Percentiles rank a stretch among this genome's conserved stretches.
Evolutionary conservation across 2,888 invertebrate species (phyloP).

Genomic region (Dione vanillae): DNA sequence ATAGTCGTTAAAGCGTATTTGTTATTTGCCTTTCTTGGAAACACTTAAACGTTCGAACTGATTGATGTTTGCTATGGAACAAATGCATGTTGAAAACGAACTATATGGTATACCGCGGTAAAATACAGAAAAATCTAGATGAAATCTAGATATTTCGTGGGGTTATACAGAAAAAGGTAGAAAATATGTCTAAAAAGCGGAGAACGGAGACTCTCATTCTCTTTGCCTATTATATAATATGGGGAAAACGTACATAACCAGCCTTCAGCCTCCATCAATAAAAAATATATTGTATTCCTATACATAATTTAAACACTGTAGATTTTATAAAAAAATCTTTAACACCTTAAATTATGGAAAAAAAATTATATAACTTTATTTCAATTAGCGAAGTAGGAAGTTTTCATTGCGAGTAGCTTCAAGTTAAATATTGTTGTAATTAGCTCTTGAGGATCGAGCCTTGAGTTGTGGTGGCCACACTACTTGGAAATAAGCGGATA

Average conservation of each 20-base stretch:
- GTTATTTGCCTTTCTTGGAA: slow-evolving; percentile 23
- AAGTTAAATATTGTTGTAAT: slow-evolving; percentile 28
- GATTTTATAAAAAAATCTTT: slow-evolving; percentile 12
- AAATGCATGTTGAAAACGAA: background rate
- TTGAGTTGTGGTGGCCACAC: slow-evolving; percentile 18
- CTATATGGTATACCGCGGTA: too few relatives aligned
- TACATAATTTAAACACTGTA: background rate
- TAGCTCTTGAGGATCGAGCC: slow-evolving; percentile 17
- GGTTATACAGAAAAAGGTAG: too few relatives aligned
- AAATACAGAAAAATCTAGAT: too few relatives aligned
- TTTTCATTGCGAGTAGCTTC: slow-evolving; percentile 10
- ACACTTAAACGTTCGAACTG: background rate
- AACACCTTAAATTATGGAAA: slow-evolving; percentile 32
- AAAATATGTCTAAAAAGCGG: too few relatives aligned
- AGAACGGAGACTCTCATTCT: too few relatives aligned
- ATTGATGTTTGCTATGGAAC: slow-evolving; percentile 4
- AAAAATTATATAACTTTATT: slow-evolving; percentile 15
- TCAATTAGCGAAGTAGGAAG: slow-evolving; percentile 38
- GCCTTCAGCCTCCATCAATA: too few relatives aligned
- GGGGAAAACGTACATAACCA: too few relatives aligned
- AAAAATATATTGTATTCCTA: slow-evolving; percentile 43
- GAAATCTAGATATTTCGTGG: too few relatives aligned
- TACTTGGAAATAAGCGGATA: background rate
- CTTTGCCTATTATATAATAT: too few relatives aligned
- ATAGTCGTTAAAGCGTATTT: slow-evolving; percentile 13